Base-by-base conservation (phyloP, 2,113 vertebrate species). In the Pelmatolapia mariae region DNA sequence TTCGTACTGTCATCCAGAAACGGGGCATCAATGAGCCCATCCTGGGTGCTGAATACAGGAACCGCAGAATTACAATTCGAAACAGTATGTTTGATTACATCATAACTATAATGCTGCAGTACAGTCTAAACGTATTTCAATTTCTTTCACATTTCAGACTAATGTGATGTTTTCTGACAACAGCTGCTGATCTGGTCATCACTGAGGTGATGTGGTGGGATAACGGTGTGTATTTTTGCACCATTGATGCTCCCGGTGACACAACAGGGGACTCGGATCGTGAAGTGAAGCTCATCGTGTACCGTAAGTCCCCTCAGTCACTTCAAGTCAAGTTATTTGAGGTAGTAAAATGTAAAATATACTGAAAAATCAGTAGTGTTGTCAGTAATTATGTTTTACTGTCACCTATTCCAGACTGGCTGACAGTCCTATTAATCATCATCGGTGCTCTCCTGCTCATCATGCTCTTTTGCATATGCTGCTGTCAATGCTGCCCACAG, bases 171-270 rank as follows among this genome's bases (percentile, higher is more conserved):
- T 78, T n/a, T 90, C 2, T 80, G n/a, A 43, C 13, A 22, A 19
- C 86, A 99, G 99, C 97, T 86, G 99, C 99, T 36, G 98, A 99
- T 88, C 96, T 99, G 83, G 97, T 97, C 87, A 98, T 99, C 89
- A 96, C 84, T 59, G 99, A 99, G 93, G 97, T 99, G 66, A 99
- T 99, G 98, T 99, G 99, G 99, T 99, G 98, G 99, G 99, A 99
- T 89, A 97, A 99, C 1, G 99, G 99, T 0, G 90, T 99, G 10
- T 99, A 99, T 83, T 98, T 96, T 87, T 99, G 99, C 88, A 83
- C 88, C 33, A 96, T 99, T 59, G 97, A 98, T 56, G 98, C 98
- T 33, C 85, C 97, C 5, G 99, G 99, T 61, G 99, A 99, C 91
- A 99, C 98, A 0, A 91, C 96, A 1, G 98, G 99, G 4, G 98